Conservation (phyloP, 2,888 invertebrate genomes). For the Nephrotoma appendiculata region DNA sequence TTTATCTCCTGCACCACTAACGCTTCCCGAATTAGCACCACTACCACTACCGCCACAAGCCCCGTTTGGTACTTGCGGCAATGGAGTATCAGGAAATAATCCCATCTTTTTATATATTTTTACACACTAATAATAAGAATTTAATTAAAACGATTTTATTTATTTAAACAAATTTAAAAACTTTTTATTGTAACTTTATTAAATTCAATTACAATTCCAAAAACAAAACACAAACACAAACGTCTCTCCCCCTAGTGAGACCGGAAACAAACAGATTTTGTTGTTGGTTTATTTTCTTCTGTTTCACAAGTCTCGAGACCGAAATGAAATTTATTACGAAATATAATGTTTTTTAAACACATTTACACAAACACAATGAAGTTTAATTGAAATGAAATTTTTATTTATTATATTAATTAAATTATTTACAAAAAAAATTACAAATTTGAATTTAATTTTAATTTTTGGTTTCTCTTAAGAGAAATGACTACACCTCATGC, state of each 20-base stretch:
- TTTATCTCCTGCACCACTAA: background rate
- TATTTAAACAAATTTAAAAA: background rate
- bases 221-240: background rate
- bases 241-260: background rate
- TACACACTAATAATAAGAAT: background rate
- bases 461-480: conserved; percentile 1
- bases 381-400: background rate
- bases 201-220: background rate
- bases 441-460: background rate
- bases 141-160: background rate
- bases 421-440: background rate
- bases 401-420: background rate
- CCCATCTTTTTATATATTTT: background rate
- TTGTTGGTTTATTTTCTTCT: background rate
- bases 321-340: background rate
- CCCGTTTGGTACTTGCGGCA: background rate
- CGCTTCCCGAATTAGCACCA: background rate
- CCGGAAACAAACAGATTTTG: background rate
- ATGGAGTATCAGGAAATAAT: background rate
- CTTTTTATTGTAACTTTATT: background rate
- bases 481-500: background rate
- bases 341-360: background rate
- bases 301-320: background rate
- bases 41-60: background rate
- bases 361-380: background rate